phyloP scores from a whole-genome alignment of 2,888 invertebrate genomes.

The Drosophila birchii region DNA sequence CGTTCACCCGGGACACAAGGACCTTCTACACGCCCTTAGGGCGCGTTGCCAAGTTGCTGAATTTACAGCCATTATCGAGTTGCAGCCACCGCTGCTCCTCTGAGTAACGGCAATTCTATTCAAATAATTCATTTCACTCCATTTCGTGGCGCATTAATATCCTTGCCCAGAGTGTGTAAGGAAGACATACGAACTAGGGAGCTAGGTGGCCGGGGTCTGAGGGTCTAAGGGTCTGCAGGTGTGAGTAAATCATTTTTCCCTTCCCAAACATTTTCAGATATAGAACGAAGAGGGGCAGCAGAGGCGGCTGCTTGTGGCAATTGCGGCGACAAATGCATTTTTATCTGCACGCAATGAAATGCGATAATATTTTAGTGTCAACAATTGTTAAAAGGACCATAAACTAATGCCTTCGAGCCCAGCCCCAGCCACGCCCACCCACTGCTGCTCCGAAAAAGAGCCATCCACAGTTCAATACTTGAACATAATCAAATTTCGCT shows the following conservation, averaged over 20 bases:
- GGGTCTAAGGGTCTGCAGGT: conserved; percentile 62
- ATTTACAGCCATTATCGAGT: conserved; percentile 76
- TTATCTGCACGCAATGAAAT: conserved; percentile 82
- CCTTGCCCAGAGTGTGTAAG: conserved; percentile 74
- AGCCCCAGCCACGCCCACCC: conserved; percentile 34
- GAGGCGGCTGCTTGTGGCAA: conserved; percentile 63
- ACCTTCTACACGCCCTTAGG: conserved; percentile 37
- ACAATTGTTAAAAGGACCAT: conserved; percentile 83
- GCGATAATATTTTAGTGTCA: conserved; percentile 83
- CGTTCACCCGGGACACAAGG: conserved; percentile 60
- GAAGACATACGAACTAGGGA: conserved; percentile 72
- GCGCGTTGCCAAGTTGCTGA: conserved; percentile 54
- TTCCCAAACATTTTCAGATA: conserved; percentile 2
- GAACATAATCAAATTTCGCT: conserved; percentile 75
- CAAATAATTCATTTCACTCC: conserved; percentile 82
- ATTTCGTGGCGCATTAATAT: conserved; percentile 80
- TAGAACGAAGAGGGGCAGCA: conserved; percentile 1
- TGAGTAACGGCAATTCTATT: conserved; percentile 76
- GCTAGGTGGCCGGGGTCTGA: neutral
- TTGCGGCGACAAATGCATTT: conserved; percentile 81
- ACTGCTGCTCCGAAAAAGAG: conserved; percentile 44
- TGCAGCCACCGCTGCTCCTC: conserved; percentile 51
- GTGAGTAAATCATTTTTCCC: conserved; percentile 74
- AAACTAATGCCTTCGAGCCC: conserved; percentile 72
- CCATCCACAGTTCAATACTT: conserved; percentile 75